phyloP scores from a whole-genome alignment of 1,140 invertebrate species.

The Caenorhabditis inopinata region DNA sequence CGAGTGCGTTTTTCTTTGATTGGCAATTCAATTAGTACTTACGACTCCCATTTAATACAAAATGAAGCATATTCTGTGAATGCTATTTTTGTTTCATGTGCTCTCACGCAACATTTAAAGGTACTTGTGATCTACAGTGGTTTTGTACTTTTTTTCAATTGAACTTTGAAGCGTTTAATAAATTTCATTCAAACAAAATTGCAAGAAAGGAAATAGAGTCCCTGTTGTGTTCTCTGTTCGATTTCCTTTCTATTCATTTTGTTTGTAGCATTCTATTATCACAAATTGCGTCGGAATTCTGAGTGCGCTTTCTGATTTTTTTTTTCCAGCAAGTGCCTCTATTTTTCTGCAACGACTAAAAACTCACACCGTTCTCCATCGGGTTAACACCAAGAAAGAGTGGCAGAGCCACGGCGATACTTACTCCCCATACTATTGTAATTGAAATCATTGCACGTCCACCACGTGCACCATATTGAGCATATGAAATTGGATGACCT shows the following conservation, averaged over 20 bases:
- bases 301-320: slow-evolving; percentile 42
- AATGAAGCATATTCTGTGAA: too few species aligned
- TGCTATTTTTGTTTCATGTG: too few species aligned
- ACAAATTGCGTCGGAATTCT: slow-evolving; percentile 10
- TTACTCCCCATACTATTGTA: slow-evolving; percentile 92
- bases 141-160: too few species aligned
- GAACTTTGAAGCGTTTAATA: too few species aligned
- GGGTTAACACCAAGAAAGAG: slow-evolving; percentile 93
- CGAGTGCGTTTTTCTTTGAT: background rate
- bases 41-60: slow-evolving; percentile 15
- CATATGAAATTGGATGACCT: slow-evolving; percentile 96
- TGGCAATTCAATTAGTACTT: slow-evolving; percentile 29
- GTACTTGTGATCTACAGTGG: too few species aligned
- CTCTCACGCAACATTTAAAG: too few species aligned
- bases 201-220: too few species aligned
- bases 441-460: slow-evolving; percentile 90
- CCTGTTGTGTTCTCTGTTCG: slow-evolving; percentile 12
- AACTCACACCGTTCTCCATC: slow-evolving; percentile 71
- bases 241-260: background rate
- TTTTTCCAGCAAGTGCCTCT: background rate
- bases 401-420: slow-evolving; percentile 90
- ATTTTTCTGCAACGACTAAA: background rate
- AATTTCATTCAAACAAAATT: too few species aligned
- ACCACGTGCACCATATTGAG: slow-evolving; percentile 91
- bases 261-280: background rate